Base-by-base conservation (phyloP, 2,797 vertebrate genomes). In the Emys orbicularis region DNA sequence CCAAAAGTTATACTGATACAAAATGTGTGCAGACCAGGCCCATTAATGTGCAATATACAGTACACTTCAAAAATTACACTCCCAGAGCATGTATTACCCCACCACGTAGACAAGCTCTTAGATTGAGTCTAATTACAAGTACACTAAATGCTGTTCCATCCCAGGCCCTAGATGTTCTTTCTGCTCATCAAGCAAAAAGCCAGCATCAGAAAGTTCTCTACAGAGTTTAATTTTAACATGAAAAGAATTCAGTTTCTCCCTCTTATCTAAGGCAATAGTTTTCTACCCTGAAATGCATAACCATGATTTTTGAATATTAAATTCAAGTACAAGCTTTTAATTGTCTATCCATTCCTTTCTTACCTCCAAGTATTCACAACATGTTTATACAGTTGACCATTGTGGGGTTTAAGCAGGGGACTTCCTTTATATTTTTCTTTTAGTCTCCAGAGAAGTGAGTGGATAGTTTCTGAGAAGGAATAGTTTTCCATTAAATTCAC, bases 381-480 rank as follows among this genome's bases (percentile, higher is more conserved):
- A 52, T 34, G 54, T 52, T 68, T 37, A 65, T 5, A 50, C 21
- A 31, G 77, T 12, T 31, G 77, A 84, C 0, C 27, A 0, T 0
- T 2, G 84, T 25, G 53, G 68, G 68, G 49, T 86, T 86, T 41
- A 68, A 83, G 54, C 23, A 68, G 11, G 44, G 19, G 57, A 49
- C 81, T 83, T 72, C 86, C 82, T 91, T 27, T 77, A 23, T 76
- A 27, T 76, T 72, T 19, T 72, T 44, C 47, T 50, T 29, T 31
- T 81, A 79, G 29, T 37, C 52, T 56, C 68, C 50, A 37, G 79
- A 74, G 18, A 37, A 54, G 37, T 3, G 21, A 53, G 81, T 27
- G 29, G 15, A 27, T 68, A 82, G 87, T 87, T 95, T 89, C 87
- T 61, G 82, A 92, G 89, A 90, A 89, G 90, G 86, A 56, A 86